Evolutionary conservation across 2,888 invertebrate genomes (phyloP).

Genomic region (Machimus atricapillus): DNA sequence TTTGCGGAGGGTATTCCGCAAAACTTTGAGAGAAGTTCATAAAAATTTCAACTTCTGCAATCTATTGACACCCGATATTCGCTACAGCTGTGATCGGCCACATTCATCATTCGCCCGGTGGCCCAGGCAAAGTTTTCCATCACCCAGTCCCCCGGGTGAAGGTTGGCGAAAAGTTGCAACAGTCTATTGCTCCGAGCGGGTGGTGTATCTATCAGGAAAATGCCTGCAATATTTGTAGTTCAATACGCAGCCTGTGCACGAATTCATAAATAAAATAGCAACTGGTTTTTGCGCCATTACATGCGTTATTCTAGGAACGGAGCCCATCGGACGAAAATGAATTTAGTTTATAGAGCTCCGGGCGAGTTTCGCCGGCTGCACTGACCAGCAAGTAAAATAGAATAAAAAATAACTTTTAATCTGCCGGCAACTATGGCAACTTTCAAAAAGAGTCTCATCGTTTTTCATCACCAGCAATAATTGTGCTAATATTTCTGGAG

Average conservation of each 20-base stretch:
- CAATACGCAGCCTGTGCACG: neutral
- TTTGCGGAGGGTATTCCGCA: neutral
- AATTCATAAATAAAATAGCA: neutral
- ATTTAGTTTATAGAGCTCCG: neutral
- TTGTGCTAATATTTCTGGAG: neutral
- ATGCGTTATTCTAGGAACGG: neutral
- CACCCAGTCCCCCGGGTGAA: neutral
- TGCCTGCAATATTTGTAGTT: neutral
- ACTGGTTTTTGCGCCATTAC: neutral
- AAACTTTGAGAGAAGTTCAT: neutral
- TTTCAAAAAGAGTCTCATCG: neutral
- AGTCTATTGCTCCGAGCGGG: neutral
- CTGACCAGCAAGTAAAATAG: neutral
- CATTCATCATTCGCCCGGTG: neutral
- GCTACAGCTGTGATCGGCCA: neutral
- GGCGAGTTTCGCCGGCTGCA: neutral
- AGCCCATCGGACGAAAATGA: neutral
- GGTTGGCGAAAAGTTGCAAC: neutral
- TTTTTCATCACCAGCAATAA: neutral
- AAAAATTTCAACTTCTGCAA: neutral
- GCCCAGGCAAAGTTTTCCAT: neutral
- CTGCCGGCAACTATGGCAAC: neutral
- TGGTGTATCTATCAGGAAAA: neutral
- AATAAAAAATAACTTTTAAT: neutral
- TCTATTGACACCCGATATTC: neutral